These are phyloP conservation scores for Galemys pyrenaicus DNA, from an alignment of 2,113 vertebrate species.

Conservation along the genomic window DNA sequence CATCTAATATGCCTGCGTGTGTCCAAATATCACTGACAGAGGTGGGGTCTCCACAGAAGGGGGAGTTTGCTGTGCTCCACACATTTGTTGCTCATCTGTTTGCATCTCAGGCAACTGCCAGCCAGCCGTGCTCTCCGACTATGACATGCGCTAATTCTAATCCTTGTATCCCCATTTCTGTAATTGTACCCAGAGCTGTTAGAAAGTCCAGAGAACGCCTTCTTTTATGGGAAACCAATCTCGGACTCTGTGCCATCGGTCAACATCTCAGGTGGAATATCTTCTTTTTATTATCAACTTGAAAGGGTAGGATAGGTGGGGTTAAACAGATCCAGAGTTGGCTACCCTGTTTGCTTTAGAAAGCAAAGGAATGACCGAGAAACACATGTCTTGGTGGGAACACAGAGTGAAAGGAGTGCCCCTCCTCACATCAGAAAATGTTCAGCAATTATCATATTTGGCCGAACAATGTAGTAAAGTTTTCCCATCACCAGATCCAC, in stretches of 20 bases:
- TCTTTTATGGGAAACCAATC: not conserved
- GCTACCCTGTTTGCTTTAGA: not conserved
- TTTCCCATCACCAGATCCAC: conserved; percentile 36
- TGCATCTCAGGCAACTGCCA: not conserved
- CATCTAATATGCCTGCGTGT: not conserved
- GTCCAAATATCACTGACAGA: not conserved
- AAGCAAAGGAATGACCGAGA: not conserved
- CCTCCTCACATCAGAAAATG: not conserved
- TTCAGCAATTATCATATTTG: not conserved
- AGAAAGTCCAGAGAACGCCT: not conserved
- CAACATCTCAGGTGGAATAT: not conserved
- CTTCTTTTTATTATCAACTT: not conserved
- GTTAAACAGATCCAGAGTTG: not conserved
- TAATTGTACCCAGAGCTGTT: not conserved
- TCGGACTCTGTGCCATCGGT: not conserved
- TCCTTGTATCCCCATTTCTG: not conserved
- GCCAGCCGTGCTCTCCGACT: accelerated
- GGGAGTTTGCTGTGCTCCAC: not conserved
- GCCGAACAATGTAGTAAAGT: not conserved
- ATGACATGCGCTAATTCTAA: not conserved
- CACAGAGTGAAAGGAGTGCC: not conserved
- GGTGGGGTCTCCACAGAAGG: not conserved
- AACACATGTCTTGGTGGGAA: not conserved
- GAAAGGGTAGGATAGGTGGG: not conserved
- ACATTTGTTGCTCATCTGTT: conserved; percentile 62